Conservation (phyloP, 2,113 vertebrate species). For the Azemiops feae region DNA sequence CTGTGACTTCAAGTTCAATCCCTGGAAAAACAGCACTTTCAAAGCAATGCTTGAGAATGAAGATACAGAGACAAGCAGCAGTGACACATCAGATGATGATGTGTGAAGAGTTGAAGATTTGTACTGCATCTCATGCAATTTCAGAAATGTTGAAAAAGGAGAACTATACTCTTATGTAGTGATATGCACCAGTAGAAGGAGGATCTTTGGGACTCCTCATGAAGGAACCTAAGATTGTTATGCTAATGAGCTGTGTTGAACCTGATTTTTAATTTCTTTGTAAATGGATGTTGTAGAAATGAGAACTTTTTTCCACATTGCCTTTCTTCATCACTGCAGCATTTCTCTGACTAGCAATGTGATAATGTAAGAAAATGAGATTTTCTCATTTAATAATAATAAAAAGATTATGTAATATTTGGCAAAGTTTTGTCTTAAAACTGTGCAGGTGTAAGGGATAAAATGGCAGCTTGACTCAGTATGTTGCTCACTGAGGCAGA, state of each 20-base stretch:
- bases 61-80: conserved; percentile 80
- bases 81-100: conserved; percentile 81
- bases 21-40: conserved; percentile 78
- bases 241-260: conserved; percentile 69
- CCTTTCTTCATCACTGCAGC: conserved; percentile 69
- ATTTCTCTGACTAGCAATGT: conserved; percentile 74
- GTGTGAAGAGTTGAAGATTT: conserved; percentile 67
- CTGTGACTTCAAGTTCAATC: conserved; percentile 69
- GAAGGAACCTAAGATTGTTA: conserved; percentile 63
- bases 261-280: conserved; percentile 64
- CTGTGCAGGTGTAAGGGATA: conserved; percentile 53
- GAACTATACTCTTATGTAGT: conserved; percentile 65
- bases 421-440: conserved; percentile 73
- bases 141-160: conserved; percentile 62
- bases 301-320: conserved; percentile 65
- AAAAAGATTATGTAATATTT: conserved; percentile 71
- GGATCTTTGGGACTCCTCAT: conserved; percentile 56
- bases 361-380: conserved; percentile 73
- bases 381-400: conserved; percentile 72
- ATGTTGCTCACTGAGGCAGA: conserved; percentile 57
- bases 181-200: conserved; percentile 55
- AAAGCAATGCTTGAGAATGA: conserved; percentile 71
- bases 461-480: conserved; percentile 59
- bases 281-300: conserved; percentile 69
- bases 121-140: conserved; percentile 53